Evolutionary conservation across 2,888 invertebrate species (phyloP).

Genomic region (Tribolium freemani): DNA sequence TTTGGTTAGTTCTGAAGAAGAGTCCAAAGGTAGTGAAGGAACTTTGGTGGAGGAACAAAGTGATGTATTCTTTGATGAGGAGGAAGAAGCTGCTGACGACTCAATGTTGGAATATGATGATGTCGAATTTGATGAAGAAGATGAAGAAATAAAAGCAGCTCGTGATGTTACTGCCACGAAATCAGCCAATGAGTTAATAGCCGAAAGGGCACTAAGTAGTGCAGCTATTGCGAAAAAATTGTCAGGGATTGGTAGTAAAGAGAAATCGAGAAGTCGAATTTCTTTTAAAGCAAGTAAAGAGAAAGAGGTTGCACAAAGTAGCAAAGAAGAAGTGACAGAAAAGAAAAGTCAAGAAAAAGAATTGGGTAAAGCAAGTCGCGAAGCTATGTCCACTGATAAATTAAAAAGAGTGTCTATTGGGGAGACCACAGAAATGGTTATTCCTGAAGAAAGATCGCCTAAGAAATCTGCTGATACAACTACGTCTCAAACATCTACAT

Average conservation of each 20-base stretch:
- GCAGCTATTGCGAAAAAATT: neutral
- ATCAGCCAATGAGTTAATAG: neutral
- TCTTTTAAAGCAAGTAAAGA: too few relatives aligned
- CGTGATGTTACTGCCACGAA: neutral
- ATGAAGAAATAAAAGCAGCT: neutral
- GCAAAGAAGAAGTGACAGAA: neutral
- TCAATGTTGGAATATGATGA: slow-evolving; percentile 24
- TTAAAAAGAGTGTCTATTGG: neutral
- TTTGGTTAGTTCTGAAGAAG: neutral
- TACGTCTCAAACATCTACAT: too few relatives aligned
- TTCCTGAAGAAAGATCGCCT: neutral
- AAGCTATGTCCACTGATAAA: neutral
- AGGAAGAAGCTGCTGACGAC: slow-evolving; percentile 50
- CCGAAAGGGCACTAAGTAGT: neutral
- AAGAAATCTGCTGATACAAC: neutral
- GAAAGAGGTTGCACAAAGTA: neutral
- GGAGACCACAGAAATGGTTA: neutral
- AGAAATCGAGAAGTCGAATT: neutral
- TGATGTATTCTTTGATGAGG: slow-evolving; percentile 55
- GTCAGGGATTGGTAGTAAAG: neutral
- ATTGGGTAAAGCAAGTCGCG: neutral
- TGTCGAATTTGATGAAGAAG: slow-evolving; percentile 9
- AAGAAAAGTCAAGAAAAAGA: neutral
- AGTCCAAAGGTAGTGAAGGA: neutral
- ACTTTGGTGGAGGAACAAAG: slow-evolving; percentile 34